Evolutionary conservation across 2,113 vertebrate species (phyloP).

Genomic region (Leuciscus idus): DNA sequence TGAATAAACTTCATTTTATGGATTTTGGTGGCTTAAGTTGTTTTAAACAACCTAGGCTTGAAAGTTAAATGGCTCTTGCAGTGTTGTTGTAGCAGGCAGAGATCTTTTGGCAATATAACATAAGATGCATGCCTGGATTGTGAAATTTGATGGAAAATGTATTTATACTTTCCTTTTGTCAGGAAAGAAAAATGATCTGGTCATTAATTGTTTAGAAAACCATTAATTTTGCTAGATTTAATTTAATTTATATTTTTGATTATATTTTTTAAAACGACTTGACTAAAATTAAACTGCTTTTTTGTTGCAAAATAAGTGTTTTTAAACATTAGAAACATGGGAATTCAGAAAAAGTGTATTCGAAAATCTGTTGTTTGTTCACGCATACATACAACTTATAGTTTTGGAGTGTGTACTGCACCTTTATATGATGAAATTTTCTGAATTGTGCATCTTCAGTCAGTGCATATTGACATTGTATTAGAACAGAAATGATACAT

Average conservation of each 20-base stretch:
- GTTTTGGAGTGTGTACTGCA: background rate
- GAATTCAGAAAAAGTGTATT: background rate
- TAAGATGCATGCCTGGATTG: background rate
- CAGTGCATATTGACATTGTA: background rate
- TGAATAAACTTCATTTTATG: background rate
- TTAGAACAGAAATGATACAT: background rate
- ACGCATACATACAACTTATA: background rate
- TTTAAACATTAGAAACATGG: background rate
- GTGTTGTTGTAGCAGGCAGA: background rate
- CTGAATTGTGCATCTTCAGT: background rate
- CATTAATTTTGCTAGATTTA: background rate
- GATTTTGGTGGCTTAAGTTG: background rate
- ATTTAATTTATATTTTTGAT: background rate
- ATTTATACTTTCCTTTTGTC: background rate
- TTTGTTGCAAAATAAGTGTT: background rate
- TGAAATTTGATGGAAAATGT: background rate
- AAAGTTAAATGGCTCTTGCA: background rate
- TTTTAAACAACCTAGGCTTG: background rate
- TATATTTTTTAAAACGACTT: background rate
- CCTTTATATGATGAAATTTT: background rate
- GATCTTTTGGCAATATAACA: slow-evolving; percentile 18
- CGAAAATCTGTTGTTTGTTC: background rate
- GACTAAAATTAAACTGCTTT: background rate
- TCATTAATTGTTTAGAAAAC: background rate
- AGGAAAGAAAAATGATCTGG: background rate